Evolutionary conservation across 2,888 invertebrate species (phyloP), one percentile per base, ranked within the genome.

Genomic region (Zelleria hepariella): DNA sequence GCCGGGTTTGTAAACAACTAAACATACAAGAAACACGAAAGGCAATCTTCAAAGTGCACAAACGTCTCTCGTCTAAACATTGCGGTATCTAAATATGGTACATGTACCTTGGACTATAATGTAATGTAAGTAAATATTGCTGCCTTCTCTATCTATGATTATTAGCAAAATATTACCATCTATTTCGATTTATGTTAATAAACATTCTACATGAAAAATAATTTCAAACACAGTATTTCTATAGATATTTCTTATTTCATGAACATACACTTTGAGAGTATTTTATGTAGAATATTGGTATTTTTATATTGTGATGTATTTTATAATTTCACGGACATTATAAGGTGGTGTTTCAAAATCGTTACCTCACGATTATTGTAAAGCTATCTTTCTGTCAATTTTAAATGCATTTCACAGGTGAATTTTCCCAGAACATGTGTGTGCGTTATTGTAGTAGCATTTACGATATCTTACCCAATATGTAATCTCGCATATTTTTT

Each of bases 141-240:
- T 80, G 81, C 80, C 80, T 83, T 42, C 55, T 55, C 24, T 55
- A 23, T 25, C 82, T 86, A 85, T 85, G 82, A 84, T 80, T 27
- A 77, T 77, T 86, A 82, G 81, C 82, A 86, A 86, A 86, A 86
- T 86, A 81, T 80, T 75, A 84, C 71, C 71, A 74, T 82, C 77
- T 85, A 80, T 82, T 32, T 5, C 1, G 32, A 32, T 32, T 42
- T 15, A 27, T 15, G 4, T 18, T 20, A 55, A 27, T 21, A 27
- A 27, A 55, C 8, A 24, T 55, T 55, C 55, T 55, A 55, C 55
- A 55, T 21, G 32, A 55, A 55, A 42, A 55, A 21, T 10, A 15
- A 42, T 42, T 42, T 42, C 42, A 20, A 2, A 1, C 7, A 49
- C 20, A 1, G 20, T 49, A 49, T 49, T 49, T 49, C 18, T 49